Percentiles rank a stretch among this genome's conserved stretches.
These are phyloP conservation scores for Rhamphomyia laevipes DNA, from an alignment of 2,888 invertebrate genomes.

Conservation along the genomic window DNA sequence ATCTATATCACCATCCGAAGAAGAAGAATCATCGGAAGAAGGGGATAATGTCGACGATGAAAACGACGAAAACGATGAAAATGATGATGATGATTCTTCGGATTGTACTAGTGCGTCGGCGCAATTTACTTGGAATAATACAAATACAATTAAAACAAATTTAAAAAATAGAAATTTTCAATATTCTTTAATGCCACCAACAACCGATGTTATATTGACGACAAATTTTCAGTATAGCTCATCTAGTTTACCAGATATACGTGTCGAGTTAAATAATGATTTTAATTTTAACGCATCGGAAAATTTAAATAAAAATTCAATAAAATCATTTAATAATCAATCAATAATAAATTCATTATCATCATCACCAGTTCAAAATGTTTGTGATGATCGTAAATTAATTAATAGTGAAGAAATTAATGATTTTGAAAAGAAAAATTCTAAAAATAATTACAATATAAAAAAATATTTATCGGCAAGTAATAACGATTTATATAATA, in stretches of 20 bases:
- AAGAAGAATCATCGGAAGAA: conserved; percentile 3
- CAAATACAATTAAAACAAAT: not conserved
- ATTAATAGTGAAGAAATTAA: no score
- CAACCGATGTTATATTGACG: conserved; percentile 5
- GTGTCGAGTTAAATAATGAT: conserved; percentile 23
- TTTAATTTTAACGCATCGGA: not conserved
- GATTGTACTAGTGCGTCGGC: no score
- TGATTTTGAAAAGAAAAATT: no score
- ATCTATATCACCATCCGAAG: conserved; percentile 4
- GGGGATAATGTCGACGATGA: conserved; percentile 6
- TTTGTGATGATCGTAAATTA: no score
- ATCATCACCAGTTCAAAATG: no score
- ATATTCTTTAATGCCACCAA: conserved; percentile 5
- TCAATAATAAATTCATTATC: no score
- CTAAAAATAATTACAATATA: no score
- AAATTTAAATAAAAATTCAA: not conserved
- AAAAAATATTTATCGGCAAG: no score
- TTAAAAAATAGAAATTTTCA: not conserved
- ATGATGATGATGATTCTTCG: conserved; percentile 15
- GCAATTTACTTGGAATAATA: no score
- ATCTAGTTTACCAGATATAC: conserved; percentile 34
- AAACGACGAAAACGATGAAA: conserved; percentile 5
- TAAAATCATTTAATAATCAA: no score
- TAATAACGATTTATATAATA: not conserved
- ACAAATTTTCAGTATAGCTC: conserved; percentile 16